A percentile compares a stretch with the other conserved stretches of the same genome.
Evolutionary conservation across 2,797 vertebrate genomes (phyloP).

Genomic region (Epinephelus coioides): DNA sequence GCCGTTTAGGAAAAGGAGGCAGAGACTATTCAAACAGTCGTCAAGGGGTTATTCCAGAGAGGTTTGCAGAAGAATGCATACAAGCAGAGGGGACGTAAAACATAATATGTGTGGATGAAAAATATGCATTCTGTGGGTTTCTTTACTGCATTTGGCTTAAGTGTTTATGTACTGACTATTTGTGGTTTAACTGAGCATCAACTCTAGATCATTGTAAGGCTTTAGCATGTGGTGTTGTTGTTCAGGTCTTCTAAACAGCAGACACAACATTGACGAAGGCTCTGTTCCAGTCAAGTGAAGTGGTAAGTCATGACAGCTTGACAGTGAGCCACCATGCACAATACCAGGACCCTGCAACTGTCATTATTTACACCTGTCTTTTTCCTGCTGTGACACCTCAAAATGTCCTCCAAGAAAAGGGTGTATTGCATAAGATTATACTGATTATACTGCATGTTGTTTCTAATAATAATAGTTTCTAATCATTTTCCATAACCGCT

Average conservation of each 20-base stretch:
- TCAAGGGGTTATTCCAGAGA: conserved; percentile 32
- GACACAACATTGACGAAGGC: background rate
- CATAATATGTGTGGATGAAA: background rate
- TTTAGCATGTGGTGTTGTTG: background rate
- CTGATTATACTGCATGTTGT: no score
- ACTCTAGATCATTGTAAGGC: background rate
- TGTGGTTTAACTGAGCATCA: background rate
- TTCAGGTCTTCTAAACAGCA: background rate
- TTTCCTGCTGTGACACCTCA: no score
- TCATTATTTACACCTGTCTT: no score
- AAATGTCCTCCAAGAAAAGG: no score
- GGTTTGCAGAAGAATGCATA: conserved; percentile 30
- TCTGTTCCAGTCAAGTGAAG: background rate
- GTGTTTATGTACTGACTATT: background rate
- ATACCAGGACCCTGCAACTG: no score
- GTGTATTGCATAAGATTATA: no score
- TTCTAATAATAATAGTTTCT: no score
- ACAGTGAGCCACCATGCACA: background rate
- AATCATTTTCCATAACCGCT: no score
- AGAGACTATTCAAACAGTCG: conserved; percentile 9
- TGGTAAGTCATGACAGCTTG: background rate
- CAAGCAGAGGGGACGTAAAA: background rate
- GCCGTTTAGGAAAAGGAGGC: conserved; percentile 1
- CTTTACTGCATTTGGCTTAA: background rate
- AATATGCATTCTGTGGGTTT: background rate